Evolutionary conservation across 2,113 vertebrate species (phyloP).

Genomic region (Melanerpes aurifrons): DNA sequence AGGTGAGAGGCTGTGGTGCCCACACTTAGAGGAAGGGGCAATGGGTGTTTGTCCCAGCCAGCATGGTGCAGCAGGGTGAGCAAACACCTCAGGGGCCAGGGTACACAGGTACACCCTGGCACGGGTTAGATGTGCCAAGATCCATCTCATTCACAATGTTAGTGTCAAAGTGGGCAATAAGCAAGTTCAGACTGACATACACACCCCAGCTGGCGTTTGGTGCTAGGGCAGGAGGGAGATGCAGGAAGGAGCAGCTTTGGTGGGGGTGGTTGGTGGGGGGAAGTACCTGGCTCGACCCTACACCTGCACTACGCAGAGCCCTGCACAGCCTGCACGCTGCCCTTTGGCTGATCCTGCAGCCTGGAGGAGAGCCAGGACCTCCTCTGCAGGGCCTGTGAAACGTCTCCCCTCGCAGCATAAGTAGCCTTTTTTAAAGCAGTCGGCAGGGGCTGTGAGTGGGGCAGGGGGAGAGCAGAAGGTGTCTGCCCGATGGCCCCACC

Average conservation of each 20-base stretch:
- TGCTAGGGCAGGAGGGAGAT: background rate
- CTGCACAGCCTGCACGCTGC: background rate
- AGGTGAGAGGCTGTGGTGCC: background rate
- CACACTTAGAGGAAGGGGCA: background rate
- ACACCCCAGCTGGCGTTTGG: accelerated
- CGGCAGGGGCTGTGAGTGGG: background rate
- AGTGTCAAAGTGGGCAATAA: background rate
- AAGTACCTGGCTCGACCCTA: background rate
- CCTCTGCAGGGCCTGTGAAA: constrained; percentile 24
- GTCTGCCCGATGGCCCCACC: too few species aligned
- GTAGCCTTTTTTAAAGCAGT: background rate
- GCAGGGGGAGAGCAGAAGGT: background rate
- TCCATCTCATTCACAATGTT: background rate
- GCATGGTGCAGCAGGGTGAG: accelerated
- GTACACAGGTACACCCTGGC: background rate
- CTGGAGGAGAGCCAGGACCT: constrained; percentile 70
- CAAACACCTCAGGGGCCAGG: background rate
- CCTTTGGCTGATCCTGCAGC: constrained; percentile 71
- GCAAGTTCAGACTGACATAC: background rate
- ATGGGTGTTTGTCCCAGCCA: background rate
- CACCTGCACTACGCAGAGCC: constrained; percentile 26
- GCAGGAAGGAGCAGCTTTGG: background rate
- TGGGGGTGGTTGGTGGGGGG: background rate
- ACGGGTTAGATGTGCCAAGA: background rate
- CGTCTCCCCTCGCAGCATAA: background rate